A percentile compares a stretch with the other conserved stretches of the same genome.
Evolutionary conservation across 2,113 vertebrate species (phyloP).

Genomic region (Lichenostomus cassidix): DNA sequence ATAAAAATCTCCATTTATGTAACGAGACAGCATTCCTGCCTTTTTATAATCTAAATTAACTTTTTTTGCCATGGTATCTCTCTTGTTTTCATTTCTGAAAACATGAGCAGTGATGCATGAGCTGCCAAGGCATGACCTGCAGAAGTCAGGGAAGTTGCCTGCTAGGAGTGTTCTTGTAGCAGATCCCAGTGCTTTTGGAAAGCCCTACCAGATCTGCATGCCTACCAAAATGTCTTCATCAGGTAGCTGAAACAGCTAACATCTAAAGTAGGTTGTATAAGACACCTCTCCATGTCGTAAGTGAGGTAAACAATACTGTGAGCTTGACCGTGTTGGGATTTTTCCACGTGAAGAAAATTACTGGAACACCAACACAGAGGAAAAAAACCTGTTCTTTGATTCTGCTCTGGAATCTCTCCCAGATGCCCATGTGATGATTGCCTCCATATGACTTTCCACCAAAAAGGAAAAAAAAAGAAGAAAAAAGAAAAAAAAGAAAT

Average conservation of each 20-base stretch:
- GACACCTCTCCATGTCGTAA: background rate
- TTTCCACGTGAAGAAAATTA: background rate
- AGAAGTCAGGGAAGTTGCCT: background rate
- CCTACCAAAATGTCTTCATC: background rate
- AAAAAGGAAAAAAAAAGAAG: background rate
- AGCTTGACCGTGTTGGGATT: background rate
- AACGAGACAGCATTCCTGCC: background rate
- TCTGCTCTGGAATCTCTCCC: conserved; percentile 5
- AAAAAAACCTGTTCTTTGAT: background rate
- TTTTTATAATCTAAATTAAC: background rate
- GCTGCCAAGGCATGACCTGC: background rate
- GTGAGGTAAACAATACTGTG: background rate
- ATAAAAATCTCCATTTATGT: too few relatives aligned
- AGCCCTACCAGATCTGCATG: background rate
- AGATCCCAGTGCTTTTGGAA: background rate
- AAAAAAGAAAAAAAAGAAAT: too few relatives aligned
- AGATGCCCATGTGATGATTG: background rate
- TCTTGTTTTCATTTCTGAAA: background rate
- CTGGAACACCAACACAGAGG: background rate
- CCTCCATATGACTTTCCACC: background rate
- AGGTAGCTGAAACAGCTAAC: background rate
- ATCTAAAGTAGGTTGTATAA: background rate
- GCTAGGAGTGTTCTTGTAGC: rapidly evolving
- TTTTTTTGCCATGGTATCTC: background rate
- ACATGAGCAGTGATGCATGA: rapidly evolving